Evolutionary conservation across 2,797 vertebrate species (phyloP).

Genomic region (Heteromormyrus szaboi): DNA sequence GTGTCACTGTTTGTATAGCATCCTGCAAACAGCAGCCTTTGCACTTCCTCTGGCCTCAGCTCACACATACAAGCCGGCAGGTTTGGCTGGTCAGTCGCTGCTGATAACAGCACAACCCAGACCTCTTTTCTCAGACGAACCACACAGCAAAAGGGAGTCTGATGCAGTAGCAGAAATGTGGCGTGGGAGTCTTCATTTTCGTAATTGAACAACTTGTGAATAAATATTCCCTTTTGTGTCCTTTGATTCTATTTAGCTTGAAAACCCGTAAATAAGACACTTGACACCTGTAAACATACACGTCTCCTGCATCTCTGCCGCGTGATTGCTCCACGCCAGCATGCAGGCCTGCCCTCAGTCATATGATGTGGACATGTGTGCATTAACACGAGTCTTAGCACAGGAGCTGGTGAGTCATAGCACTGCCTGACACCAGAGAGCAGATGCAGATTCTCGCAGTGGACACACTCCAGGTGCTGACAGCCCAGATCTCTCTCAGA

Average conservation of each 20-base stretch:
- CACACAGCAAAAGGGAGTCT: background rate
- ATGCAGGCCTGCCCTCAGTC: background rate
- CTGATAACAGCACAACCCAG: background rate
- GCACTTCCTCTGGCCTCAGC: background rate
- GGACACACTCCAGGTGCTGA: constrained; percentile 38
- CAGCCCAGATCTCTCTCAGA: constrained; percentile 36
- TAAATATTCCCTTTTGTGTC: background rate
- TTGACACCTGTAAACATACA: background rate
- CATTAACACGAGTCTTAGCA: background rate
- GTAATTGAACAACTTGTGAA: background rate
- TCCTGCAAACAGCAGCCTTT: background rate
- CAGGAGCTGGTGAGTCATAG: background rate
- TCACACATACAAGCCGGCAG: background rate
- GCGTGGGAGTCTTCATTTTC: background rate
- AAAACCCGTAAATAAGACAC: background rate
- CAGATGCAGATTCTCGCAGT: constrained; percentile 71
- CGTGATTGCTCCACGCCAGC: background rate
- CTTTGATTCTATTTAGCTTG: background rate
- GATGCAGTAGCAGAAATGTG: background rate
- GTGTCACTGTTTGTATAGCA: background rate
- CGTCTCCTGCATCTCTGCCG: background rate
- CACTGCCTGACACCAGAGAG: constrained; percentile 58
- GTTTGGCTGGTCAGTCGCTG: background rate
- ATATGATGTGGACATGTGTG: background rate
- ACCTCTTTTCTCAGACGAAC: background rate